Conservation (phyloP, 2,888 invertebrate species). For the Lordiphosa fenestrarum region DNA sequence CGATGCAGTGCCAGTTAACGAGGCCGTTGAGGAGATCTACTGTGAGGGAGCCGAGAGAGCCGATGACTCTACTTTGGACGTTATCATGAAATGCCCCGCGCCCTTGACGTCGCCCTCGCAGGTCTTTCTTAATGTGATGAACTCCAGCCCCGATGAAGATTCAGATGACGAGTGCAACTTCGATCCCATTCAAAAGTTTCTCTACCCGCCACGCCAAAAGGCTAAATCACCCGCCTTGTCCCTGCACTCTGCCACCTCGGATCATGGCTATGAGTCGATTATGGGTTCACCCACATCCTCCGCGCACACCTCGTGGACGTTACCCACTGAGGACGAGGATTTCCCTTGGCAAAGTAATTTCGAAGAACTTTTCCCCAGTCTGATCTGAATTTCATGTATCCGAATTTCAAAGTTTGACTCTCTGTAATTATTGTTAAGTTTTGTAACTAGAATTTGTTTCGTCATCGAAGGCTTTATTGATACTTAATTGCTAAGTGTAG, state of each 20-base stretch:
- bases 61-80: slow-evolving; percentile 52
- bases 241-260: slow-evolving; percentile 80
- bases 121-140: slow-evolving; percentile 68
- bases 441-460: slow-evolving; percentile 47
- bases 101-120: slow-evolving; percentile 75
- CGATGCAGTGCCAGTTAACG: slow-evolving; percentile 81
- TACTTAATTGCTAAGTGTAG: slow-evolving; percentile 35
- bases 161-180: slow-evolving; percentile 73
- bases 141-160: slow-evolving; percentile 43
- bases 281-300: slow-evolving; percentile 82
- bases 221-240: slow-evolving; percentile 74
- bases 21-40: slow-evolving; percentile 80
- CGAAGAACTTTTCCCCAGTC: slow-evolving; percentile 88
- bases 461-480: slow-evolving; percentile 48
- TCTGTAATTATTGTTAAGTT: slow-evolving; percentile 42
- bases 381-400: slow-evolving; percentile 82
- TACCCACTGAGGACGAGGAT: slow-evolving; percentile 72
- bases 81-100: slow-evolving; percentile 66
- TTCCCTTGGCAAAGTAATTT: slow-evolving; percentile 89
- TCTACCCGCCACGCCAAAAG: slow-evolving; percentile 58
- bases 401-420: slow-evolving; percentile 31
- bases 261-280: slow-evolving; percentile 85
- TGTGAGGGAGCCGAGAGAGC: slow-evolving; percentile 79
- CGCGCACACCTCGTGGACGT: slow-evolving; percentile 36
- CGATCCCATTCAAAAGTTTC: slow-evolving; percentile 75